Conservation (phyloP, 2,888 invertebrate genomes). For the Meta bourneti region DNA sequence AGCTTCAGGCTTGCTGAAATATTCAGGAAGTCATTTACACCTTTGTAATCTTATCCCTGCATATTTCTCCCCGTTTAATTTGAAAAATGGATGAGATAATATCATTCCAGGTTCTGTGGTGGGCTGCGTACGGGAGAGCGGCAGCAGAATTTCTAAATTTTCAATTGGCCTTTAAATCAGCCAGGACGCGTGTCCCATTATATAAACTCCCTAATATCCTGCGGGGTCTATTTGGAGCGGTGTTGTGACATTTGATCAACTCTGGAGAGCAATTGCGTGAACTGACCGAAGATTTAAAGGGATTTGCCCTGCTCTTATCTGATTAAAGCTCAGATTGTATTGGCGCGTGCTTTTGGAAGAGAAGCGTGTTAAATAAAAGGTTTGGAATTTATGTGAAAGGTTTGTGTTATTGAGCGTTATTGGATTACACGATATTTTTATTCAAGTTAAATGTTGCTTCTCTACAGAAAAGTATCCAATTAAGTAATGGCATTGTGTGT, state of each 20-base stretch:
- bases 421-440: too few relatives aligned
- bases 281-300: background rate
- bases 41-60: background rate
- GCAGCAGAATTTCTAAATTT: background rate
- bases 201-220: background rate
- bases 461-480: too few relatives aligned
- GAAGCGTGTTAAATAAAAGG: background rate
- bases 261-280: constrained; percentile 14
- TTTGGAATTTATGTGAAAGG: background rate
- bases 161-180: background rate
- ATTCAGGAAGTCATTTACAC: background rate
- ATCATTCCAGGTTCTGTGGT: background rate
- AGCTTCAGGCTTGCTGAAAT: background rate
- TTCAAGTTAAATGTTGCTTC: too few relatives aligned
- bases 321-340: background rate
- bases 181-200: background rate
- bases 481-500: too few relatives aligned
- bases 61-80: background rate
- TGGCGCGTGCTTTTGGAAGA: background rate
- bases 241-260: constrained; percentile 7
- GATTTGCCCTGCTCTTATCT: background rate
- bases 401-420: background rate
- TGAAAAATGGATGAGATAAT: background rate
- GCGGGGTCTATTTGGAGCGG: background rate
- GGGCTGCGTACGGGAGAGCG: background rate